Evolutionary conservation across 2,797 vertebrate species (phyloP), one percentile per base, ranked within the genome.

Genomic region (Hirundo rustica): DNA sequence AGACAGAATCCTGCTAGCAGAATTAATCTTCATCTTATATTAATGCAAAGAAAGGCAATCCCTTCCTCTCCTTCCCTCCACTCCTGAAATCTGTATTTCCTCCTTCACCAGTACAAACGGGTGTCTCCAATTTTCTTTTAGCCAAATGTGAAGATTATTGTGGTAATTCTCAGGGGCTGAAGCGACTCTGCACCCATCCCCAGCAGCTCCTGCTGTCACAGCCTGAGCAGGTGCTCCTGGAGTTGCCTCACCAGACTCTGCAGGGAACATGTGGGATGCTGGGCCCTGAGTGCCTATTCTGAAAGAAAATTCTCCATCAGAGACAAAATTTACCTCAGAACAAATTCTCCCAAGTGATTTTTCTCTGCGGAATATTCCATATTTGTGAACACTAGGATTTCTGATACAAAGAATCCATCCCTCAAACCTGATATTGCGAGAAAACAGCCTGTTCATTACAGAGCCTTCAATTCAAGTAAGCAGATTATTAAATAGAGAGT

Each of bases 21-120:
- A 94, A 88, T 92, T 90, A 89, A 91, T 95, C 94, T 94, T 96
- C 92, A 72, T 95, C 95, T 89, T 95, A 18, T 82, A 89, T 82
- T 85, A 92, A 94, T 55, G 72, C 84, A 91, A 88, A 95, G 94
- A 92, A 88, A 91, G 66, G 73, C 91, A 96, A 93, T 87, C 85
- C 90, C 54, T 71, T 86, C 68, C 61, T 57, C 58, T 58, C 16
- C 70, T 83, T 89, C 73, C 68, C 34, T 80, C 29, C 60, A 22
- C 81, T 88, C 64, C 79, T 54, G 42, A 88, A 93, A 82, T 71
- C 36, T 47, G 2, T 55, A n/a, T 74, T 72, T 29, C 10, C 20
- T 60, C 76, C 82, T 45, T 73, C 78, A 32, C 68, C 30, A 22
- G 54, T 4, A 44, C 40, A 65, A 81, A n/a, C 0, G 0, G n/a